Conservation (phyloP, 2,888 invertebrate genomes). For the Lasioglossum pauxillum region DNA sequence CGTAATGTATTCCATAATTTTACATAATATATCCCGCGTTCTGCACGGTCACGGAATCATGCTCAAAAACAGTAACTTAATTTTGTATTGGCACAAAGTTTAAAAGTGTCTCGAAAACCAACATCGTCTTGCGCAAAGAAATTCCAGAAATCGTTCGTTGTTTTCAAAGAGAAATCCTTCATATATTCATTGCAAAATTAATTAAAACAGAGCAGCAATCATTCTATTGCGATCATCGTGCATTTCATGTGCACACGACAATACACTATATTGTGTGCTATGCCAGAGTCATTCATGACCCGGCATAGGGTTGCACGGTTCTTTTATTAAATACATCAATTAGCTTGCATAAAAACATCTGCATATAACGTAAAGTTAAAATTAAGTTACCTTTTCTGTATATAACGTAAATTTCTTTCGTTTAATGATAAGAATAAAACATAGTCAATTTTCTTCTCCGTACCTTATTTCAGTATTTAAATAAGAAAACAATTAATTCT, state of each 20-base stretch:
- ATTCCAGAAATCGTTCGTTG: neutral
- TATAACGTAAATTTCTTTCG: too few relatives aligned
- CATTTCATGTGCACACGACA: neutral
- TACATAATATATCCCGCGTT: slow-evolving; percentile 42
- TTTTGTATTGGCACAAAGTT: neutral
- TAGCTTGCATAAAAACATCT: too few relatives aligned
- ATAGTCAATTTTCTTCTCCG: too few relatives aligned
- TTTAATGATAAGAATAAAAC: too few relatives aligned
- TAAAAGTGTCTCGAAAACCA: neutral
- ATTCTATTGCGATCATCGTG: neutral
- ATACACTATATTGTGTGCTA: too few relatives aligned
- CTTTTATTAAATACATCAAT: too few relatives aligned
- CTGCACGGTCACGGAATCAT: slow-evolving; percentile 7
- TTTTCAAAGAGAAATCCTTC: neutral
- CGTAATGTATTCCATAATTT: slow-evolving; percentile 54
- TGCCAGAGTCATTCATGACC: too few relatives aligned
- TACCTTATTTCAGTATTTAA: too few relatives aligned
- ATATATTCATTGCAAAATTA: neutral
- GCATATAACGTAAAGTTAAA: too few relatives aligned
- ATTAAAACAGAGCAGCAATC: neutral
- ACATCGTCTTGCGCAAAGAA: neutral
- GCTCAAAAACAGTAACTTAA: slow-evolving; percentile 33
- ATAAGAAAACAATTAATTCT: too few relatives aligned
- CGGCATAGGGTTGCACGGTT: too few relatives aligned
- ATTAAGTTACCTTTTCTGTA: too few relatives aligned